Evolutionary conservation across 2,797 vertebrate species (phyloP).

Genomic region (Vespertilio murinus): DNA sequence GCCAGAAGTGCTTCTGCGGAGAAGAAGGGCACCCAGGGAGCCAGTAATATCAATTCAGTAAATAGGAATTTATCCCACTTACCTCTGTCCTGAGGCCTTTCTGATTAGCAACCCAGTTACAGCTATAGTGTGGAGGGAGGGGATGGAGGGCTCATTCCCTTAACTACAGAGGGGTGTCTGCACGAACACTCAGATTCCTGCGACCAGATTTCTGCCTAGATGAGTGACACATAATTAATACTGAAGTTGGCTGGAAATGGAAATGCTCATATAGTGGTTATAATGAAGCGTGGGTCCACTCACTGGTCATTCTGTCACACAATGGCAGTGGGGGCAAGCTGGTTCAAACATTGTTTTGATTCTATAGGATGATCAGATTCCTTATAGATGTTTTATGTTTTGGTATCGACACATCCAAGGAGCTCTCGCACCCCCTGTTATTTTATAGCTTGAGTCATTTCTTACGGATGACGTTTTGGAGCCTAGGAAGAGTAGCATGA

Average conservation of each 20-base stretch:
- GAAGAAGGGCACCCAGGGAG: slow-evolving; percentile 31
- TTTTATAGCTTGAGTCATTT: neutral
- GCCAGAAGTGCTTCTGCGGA: slow-evolving; percentile 32
- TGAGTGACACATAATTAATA: slow-evolving; percentile 24
- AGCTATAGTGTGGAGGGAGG: slow-evolving; percentile 43
- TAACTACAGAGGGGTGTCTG: neutral
- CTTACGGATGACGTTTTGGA: neutral
- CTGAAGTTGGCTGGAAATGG: neutral
- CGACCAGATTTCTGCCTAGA: neutral
- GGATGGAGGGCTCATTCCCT: neutral
- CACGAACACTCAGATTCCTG: neutral
- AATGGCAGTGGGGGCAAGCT: neutral
- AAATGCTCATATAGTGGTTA: neutral
- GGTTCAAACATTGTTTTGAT: neutral
- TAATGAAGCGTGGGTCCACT: neutral
- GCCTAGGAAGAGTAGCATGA: neutral
- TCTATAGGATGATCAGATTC: neutral
- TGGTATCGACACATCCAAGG: neutral
- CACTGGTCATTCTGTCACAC: neutral
- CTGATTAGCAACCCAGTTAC: slow-evolving; percentile 38
- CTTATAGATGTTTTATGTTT: neutral
- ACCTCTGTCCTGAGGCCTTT: slow-evolving; percentile 48
- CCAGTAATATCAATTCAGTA: slow-evolving; percentile 69
- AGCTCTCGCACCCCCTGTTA: neutral
- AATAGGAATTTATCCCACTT: slow-evolving; percentile 69